These are phyloP conservation scores for Bubo bubo DNA, from an alignment of 2,113 vertebrate genomes.

Conservation along the genomic window DNA sequence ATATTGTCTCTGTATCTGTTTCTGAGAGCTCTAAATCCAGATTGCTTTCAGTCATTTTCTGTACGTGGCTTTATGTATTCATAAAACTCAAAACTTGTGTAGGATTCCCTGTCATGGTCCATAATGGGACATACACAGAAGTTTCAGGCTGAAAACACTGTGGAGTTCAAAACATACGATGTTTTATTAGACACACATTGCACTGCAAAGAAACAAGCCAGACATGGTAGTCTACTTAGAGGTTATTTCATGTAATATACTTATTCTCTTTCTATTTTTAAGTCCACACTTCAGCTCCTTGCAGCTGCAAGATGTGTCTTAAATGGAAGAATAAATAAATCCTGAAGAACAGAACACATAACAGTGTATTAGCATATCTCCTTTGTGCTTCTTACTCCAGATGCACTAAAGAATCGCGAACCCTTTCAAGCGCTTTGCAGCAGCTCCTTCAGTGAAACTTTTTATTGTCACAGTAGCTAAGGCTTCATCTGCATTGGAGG, in stretches of 20 bases:
- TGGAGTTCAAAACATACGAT: not conserved
- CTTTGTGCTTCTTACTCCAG: not conserved
- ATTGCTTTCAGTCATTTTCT: not conserved
- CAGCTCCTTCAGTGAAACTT: not conserved
- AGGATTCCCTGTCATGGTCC: not conserved
- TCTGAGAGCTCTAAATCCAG: not conserved
- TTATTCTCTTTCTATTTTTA: not conserved
- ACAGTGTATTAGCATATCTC: not conserved
- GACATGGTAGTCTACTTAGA: not conserved
- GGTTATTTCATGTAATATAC: not conserved
- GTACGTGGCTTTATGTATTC: not conserved
- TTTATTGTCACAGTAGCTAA: not conserved
- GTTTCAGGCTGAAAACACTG: not conserved
- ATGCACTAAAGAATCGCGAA: not conserved
- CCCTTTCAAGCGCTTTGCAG: not conserved
- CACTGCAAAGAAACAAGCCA: not conserved
- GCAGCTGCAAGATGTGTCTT: not conserved
- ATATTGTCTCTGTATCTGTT: not conserved
- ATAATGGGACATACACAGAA: not conserved
- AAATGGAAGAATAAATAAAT: conserved; percentile 15
- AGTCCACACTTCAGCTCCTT: not conserved
- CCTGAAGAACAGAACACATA: not conserved
- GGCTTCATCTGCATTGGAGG: not conserved
- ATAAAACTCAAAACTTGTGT: not conserved
- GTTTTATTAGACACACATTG: not conserved